Evolutionary conservation across 2,888 invertebrate species (phyloP).

Genomic region (Chrysolina americana): DNA sequence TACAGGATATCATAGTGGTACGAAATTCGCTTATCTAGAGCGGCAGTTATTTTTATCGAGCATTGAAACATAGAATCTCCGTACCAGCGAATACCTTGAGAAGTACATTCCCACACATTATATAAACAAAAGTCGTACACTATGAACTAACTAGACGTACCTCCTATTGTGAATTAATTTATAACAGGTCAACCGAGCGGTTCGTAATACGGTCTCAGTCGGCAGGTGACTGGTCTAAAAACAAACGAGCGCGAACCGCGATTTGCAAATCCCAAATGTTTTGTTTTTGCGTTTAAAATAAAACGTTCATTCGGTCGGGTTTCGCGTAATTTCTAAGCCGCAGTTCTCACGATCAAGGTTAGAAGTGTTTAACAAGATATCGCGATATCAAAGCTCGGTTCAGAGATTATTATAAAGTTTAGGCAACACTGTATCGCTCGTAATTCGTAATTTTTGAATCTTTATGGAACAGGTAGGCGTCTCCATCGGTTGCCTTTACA

Average conservation of each 20-base stretch:
- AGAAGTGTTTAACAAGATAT: neutral
- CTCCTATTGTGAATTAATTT: constrained; percentile 17
- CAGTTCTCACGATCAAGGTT: constrained; percentile 20
- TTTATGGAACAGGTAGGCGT: neutral
- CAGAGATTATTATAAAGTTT: neutral
- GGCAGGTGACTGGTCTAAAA: constrained; percentile 24
- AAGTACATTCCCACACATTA: constrained; percentile 29
- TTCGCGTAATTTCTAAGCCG: constrained; percentile 16
- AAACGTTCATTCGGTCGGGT: neutral
- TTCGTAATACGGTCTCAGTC: constrained; percentile 7
- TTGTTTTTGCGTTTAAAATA: constrained; percentile 18
- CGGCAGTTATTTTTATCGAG: constrained; percentile 44
- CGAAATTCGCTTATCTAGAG: constrained; percentile 51
- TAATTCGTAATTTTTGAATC: neutral
- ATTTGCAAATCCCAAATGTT: constrained; percentile 17
- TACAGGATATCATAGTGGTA: constrained; percentile 47
- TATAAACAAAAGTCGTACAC: constrained; percentile 5
- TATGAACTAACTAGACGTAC: constrained; percentile 17
- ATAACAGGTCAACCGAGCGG: constrained; percentile 2
- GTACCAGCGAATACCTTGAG: constrained; percentile 21
- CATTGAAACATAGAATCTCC: constrained; percentile 30
- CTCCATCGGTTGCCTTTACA: neutral
- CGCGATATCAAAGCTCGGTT: neutral
- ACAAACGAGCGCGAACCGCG: constrained; percentile 16
- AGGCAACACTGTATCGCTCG: neutral